phyloP scores from a whole-genome alignment of 2,888 invertebrate species.

The Sympetrum striolatum region DNA sequence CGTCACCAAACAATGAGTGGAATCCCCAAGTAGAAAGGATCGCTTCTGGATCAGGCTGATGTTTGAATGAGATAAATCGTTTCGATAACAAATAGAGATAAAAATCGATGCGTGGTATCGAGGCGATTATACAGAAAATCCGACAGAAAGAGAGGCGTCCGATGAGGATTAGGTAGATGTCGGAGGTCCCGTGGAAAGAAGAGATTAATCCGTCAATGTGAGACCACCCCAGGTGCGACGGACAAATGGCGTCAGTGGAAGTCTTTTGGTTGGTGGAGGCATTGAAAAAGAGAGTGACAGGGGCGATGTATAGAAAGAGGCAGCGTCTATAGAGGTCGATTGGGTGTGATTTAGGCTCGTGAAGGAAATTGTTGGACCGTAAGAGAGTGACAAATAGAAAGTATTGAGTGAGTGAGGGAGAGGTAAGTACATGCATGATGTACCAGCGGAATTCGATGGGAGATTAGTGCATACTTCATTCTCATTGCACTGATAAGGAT shows the following conservation, averaged over 20 bases:
- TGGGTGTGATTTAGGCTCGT: background rate
- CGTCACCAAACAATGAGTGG: background rate
- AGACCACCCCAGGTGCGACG: background rate
- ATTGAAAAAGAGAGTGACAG: background rate
- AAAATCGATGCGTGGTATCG: too few relatives aligned
- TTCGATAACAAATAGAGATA: too few relatives aligned
- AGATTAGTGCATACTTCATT: too few relatives aligned
- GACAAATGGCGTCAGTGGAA: background rate
- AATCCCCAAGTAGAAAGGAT: too few relatives aligned
- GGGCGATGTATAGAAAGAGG: background rate
- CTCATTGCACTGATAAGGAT: too few relatives aligned
- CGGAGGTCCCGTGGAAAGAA: background rate
- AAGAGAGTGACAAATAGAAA: background rate
- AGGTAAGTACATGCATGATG: background rate
- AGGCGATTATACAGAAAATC: too few relatives aligned
- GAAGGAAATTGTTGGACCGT: background rate
- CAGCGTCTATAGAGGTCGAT: background rate
- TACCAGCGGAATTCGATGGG: too few relatives aligned
- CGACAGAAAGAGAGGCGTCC: too few relatives aligned
- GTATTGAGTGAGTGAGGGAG: background rate
- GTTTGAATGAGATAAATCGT: too few relatives aligned
- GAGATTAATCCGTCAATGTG: background rate
- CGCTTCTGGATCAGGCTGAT: too few relatives aligned
- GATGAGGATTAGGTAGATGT: too few relatives aligned
- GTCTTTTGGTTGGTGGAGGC: background rate